These are phyloP conservation scores for Ctenopoma multispine DNA, from an alignment of 2,797 vertebrate genomes.

Conservation along the genomic window DNA sequence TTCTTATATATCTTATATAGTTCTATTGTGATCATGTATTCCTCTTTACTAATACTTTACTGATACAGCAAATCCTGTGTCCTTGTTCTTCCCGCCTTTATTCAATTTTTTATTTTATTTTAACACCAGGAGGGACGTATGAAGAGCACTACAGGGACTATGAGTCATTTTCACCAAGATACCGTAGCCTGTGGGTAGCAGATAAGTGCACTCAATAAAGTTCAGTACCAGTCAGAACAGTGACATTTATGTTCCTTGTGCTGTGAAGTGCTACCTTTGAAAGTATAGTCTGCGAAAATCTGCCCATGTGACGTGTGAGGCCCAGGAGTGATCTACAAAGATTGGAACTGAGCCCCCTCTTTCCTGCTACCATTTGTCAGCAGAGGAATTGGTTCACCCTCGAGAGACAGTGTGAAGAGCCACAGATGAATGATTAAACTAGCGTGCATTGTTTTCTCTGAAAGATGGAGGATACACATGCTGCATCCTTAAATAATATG, in stretches of 20 bases:
- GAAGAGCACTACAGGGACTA: slow-evolving; percentile 57
- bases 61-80: neutral
- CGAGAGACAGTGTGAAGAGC: slow-evolving; percentile 70
- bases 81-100: slow-evolving; percentile 11
- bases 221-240: slow-evolving; percentile 57
- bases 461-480: slow-evolving; percentile 54
- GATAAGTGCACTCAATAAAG: slow-evolving; percentile 70
- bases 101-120: slow-evolving; percentile 8
- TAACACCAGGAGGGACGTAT: slow-evolving; percentile 45
- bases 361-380: slow-evolving; percentile 60
- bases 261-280: slow-evolving; percentile 61
- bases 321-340: slow-evolving; percentile 46
- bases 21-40: too few relatives aligned
- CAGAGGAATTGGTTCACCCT: slow-evolving; percentile 66
- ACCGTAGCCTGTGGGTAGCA: slow-evolving; percentile 58
- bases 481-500: slow-evolving; percentile 54
- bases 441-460: slow-evolving; percentile 58
- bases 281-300: slow-evolving; percentile 41
- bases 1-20: neutral
- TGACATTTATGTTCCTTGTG: slow-evolving; percentile 62
- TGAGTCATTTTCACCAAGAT: slow-evolving; percentile 60
- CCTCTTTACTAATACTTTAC: neutral
- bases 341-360: slow-evolving; percentile 55
- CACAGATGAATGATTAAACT: slow-evolving; percentile 72
- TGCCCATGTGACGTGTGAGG: slow-evolving; percentile 38